A percentile compares a stretch with the other conserved stretches of the same genome.
phyloP scores from a whole-genome alignment of 2,113 vertebrate species.

The Polyodon spathula region DNA sequence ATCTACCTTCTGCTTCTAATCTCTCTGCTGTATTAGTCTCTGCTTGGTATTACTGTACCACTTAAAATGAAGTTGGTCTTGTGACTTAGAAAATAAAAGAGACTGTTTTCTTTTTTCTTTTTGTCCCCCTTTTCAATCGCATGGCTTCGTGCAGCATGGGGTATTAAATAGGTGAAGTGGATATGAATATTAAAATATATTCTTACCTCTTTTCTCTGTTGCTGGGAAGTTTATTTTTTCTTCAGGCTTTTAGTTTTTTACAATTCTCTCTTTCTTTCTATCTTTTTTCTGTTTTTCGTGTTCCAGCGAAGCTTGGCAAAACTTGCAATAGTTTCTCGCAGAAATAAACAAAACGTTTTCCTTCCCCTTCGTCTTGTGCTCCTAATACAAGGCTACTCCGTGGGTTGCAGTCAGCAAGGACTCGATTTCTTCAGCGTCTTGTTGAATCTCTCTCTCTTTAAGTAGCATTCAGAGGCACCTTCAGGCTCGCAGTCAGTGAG shows the following conservation, averaged over 20 bases:
- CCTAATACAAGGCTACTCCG: slow-evolving; percentile 5
- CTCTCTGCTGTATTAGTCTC: slow-evolving; percentile 35
- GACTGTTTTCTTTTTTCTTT: slow-evolving; percentile 36
- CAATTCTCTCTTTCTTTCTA: slow-evolving; percentile 43
- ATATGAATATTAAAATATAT: slow-evolving; percentile 11
- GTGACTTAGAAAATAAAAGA: slow-evolving; percentile 49
- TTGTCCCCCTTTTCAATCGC: slow-evolving; percentile 35
- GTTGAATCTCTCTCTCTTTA: slow-evolving; percentile 43
- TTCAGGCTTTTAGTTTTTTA: slow-evolving; percentile 41
- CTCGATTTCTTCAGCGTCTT: slow-evolving; percentile 42
- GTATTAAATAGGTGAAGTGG: slow-evolving; percentile 31
- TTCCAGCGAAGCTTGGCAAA: slow-evolving; percentile 46
- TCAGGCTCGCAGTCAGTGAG: slow-evolving; percentile 52
- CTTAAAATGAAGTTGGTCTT: slow-evolving; percentile 51
- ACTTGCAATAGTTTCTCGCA: slow-evolving; percentile 38
- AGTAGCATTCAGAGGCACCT: slow-evolving; percentile 60
- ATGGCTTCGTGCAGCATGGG: slow-evolving; percentile 33
- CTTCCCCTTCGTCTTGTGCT: slow-evolving; percentile 4
- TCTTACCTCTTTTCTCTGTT: slow-evolving; percentile 45
- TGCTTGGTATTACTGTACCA: slow-evolving; percentile 27
- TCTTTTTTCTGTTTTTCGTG: slow-evolving; percentile 44
- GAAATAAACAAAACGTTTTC: slow-evolving; percentile 14
- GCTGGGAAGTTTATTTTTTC: slow-evolving; percentile 11
- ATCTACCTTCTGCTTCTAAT: slow-evolving; percentile 34
- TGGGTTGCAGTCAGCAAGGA: slow-evolving; percentile 16